Conservation (phyloP, 2,797 vertebrate genomes). For the Enteromius treurensis region DNA sequence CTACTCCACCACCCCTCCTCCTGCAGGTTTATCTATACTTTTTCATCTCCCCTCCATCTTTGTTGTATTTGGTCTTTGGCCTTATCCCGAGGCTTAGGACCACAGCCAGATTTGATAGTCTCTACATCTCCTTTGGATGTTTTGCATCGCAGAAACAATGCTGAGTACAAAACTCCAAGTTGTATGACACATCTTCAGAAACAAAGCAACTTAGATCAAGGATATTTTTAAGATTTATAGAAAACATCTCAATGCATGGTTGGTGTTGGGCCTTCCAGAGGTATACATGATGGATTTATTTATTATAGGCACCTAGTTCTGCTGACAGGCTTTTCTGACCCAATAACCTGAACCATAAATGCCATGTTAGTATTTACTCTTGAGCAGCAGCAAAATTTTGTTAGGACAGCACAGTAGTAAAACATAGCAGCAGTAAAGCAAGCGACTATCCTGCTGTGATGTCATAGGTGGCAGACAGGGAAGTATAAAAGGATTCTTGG, state of each 20-base stretch:
- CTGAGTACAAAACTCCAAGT: conserved; percentile 28
- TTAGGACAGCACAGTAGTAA: not conserved
- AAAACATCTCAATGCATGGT: not conserved
- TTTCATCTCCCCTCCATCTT: conserved; percentile 26
- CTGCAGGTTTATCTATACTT: conserved; percentile 13
- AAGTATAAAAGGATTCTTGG: too few species aligned
- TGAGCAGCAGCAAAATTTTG: not conserved
- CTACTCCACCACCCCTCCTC: conserved; percentile 55
- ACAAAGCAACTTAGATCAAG: not conserved
- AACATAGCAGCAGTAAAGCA: not conserved
- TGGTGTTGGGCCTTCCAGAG: not conserved
- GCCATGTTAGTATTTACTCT: not conserved
- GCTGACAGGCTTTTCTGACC: not conserved
- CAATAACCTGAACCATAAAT: conserved; percentile 12
- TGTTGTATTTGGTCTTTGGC: conserved; percentile 49
- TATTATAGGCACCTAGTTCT: too few species aligned
- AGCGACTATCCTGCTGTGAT: not conserved
- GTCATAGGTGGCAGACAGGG: not conserved
- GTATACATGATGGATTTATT: not conserved
- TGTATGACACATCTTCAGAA: not conserved
- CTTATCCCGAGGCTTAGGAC: conserved; percentile 42
- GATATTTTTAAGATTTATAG: not conserved
- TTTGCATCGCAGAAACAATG: conserved; percentile 39
- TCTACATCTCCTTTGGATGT: conserved; percentile 34
- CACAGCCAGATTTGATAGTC: conserved; percentile 37